Evolutionary conservation across 2,888 invertebrate species (phyloP), one percentile per base, ranked within the genome.

Genomic region (Clivina fossor): DNA sequence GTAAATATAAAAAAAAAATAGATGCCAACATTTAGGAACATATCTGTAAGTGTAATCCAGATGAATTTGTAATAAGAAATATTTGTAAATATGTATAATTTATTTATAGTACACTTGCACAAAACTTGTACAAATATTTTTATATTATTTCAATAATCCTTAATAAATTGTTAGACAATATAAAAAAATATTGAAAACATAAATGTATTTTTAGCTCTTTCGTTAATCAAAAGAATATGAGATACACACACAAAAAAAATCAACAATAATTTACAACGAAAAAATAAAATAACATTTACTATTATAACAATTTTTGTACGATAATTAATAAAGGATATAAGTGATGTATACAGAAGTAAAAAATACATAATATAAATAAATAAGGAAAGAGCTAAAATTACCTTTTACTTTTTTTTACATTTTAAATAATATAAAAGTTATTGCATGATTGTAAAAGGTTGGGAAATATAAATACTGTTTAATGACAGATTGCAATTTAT

Each of bases 61-160:
- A 35, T 33, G 24, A 35, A 37, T 53, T 44, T n/a, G 28, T 44
- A 55, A 44, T 37, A 44, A 55, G 44, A 55, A 47, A 47, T n/a
- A 46, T 32, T n/a, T 55, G 55, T 55, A 55, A 55, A 55, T 55
- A 55, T 55, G 55, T 55, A 55, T 47, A 55, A 55, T 55, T 55
- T 55, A 55, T 55, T 55, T 47, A 55, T 47, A 55, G 47, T 47
- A 47, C 28, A 55, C 55, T 47, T 55, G 47, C 55, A 55, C 55
- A 55, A 55, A 37, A 40, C 37, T 46, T 55, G 55, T 55, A 55
- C 55, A 55, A 55, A 47, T 47, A 55, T 47, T 47, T 55, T 47
- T 47, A 44, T 46, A 46, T 54, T 54, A 54, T 49, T 49, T 49
- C 26, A 47, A 33, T 44, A 53, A 35, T 55, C 55, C 46, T 55